phyloP scores from a whole-genome alignment of 2,888 invertebrate species.

The Hypomecis punctinalis region DNA sequence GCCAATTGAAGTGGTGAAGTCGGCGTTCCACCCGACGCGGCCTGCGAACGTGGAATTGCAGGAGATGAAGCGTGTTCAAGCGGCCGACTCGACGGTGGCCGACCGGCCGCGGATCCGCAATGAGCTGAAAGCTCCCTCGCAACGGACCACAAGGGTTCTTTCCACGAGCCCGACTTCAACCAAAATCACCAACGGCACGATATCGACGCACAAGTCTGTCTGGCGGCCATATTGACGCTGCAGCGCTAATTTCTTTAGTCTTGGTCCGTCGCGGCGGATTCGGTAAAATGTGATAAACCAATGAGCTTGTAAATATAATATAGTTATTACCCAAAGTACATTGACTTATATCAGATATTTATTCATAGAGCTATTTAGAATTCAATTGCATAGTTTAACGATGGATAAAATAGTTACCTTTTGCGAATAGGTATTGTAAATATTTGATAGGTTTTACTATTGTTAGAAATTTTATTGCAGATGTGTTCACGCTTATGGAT shows the following conservation, averaged over 20 bases:
- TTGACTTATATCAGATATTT: slow-evolving; percentile 72
- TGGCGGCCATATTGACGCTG: slow-evolving; percentile 89
- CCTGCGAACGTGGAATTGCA: slow-evolving; percentile 85
- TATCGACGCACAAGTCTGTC: slow-evolving; percentile 87
- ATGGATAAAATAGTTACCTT: slow-evolving; percentile 35
- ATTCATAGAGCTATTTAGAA: slow-evolving; percentile 67
- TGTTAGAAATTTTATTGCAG: slow-evolving; percentile 68
- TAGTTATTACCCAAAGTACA: slow-evolving; percentile 69
- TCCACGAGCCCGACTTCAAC: slow-evolving; percentile 83
- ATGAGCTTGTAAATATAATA: slow-evolving; percentile 82
- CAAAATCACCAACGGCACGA: slow-evolving; percentile 83
- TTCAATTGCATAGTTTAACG: slow-evolving; percentile 55
- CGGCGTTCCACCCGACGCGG: slow-evolving; percentile 89
- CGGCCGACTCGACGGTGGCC: slow-evolving; percentile 86
- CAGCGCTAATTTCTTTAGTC: slow-evolving; percentile 56
- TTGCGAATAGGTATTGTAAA: slow-evolving; percentile 48
- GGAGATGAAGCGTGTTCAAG: slow-evolving; percentile 82
- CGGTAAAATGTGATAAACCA: slow-evolving; percentile 81
- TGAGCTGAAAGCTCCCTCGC: slow-evolving; percentile 87
- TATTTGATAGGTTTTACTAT: slow-evolving; percentile 53
- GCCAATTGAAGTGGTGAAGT: slow-evolving; percentile 90
- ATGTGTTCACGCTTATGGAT: slow-evolving; percentile 76
- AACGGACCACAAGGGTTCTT: slow-evolving; percentile 75
- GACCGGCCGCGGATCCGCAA: slow-evolving; percentile 76
- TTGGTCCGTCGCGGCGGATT: slow-evolving; percentile 59